These are phyloP conservation scores for Himalopsyche japonica DNA, from an alignment of 2,888 invertebrate species.

Conservation along the genomic window DNA sequence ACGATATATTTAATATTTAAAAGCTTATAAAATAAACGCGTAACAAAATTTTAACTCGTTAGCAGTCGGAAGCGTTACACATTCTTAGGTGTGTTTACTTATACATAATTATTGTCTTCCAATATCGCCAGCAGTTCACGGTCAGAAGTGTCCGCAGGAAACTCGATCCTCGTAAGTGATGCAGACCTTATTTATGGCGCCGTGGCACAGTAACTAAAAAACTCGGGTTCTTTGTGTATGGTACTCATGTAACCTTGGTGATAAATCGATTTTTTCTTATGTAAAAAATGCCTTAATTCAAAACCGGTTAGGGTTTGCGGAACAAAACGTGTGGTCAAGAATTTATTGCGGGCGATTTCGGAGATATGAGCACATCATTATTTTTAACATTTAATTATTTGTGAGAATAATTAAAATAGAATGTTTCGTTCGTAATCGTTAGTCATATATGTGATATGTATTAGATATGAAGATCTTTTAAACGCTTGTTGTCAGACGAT, in stretches of 20 bases:
- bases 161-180: not conserved
- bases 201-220: not conserved
- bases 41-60: no score
- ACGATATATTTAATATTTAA: no score
- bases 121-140: not conserved
- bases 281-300: not conserved
- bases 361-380: not conserved
- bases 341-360: not conserved
- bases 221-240: not conserved
- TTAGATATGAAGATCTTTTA: no score
- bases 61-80: no score
- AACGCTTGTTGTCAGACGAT: no score
- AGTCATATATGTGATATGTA: no score
- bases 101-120: not conserved
- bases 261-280: not conserved
- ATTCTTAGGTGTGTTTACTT: no score
- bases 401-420: no score
- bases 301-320: not conserved
- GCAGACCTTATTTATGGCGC: not conserved
- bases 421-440: no score
- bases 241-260: not conserved
- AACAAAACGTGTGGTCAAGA: not conserved
- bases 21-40: no score
- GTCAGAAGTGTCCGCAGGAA: not conserved
- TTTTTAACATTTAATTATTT: no score